Percentiles rank a stretch among this genome's conserved stretches.
phyloP scores from a whole-genome alignment of 2,888 invertebrate genomes.

The Eulithis prunata region DNA sequence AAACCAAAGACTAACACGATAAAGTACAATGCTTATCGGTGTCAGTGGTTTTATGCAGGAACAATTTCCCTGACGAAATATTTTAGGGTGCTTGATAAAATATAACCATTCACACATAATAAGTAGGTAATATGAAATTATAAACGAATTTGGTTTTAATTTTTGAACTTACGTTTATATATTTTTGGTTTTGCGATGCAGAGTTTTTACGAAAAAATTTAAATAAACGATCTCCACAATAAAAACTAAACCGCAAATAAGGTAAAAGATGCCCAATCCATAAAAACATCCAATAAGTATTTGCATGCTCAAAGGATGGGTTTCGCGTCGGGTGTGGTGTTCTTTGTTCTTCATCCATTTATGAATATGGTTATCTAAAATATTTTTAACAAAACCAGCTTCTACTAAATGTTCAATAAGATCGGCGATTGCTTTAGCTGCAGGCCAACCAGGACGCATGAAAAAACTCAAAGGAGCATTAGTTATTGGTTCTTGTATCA shows the following conservation, averaged over 20 bases:
- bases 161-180: too few species aligned
- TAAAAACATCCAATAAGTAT: conserved; percentile 58
- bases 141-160: too few species aligned
- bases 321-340: conserved; percentile 13
- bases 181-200: too few species aligned
- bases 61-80: conserved; percentile 43
- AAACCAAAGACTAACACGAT: too few species aligned
- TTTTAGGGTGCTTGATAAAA: conserved; percentile 39
- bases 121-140: background rate
- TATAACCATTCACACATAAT: background rate
- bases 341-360: conserved; percentile 26
- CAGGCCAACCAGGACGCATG: conserved; percentile 67
- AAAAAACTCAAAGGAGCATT: conserved; percentile 47
- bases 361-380: conserved; percentile 33
- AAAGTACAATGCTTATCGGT: too few species aligned
- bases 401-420: conserved; percentile 50
- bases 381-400: conserved; percentile 50
- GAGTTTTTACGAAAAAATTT: conserved; percentile 7
- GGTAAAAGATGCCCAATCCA: conserved; percentile 49
- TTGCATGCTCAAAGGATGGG: conserved; percentile 47
- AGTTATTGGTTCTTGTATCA: conserved; percentile 49
- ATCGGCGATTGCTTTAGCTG: conserved; percentile 45
- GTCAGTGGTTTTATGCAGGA: too few species aligned
- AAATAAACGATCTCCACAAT: conserved; percentile 51
- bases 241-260: conserved; percentile 50